phyloP scores from a whole-genome alignment of 2,113 vertebrate species.

The Paramormyrops kingsleyae region DNA sequence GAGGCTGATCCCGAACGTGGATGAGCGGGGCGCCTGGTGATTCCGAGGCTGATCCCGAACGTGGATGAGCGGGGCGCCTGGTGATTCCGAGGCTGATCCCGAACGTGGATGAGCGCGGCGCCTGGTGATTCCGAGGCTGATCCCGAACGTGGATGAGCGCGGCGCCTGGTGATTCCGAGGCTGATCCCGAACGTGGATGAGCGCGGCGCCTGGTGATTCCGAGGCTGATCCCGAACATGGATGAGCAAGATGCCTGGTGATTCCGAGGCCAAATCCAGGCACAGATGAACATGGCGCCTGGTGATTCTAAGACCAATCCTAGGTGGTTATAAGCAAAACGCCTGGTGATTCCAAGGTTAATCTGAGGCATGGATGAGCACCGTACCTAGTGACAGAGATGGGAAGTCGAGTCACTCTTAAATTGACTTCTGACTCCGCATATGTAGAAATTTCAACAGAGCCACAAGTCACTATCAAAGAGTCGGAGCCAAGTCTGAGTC shows the following conservation, averaged over 20 bases:
- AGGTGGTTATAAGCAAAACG: neutral
- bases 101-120: too few species aligned
- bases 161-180: neutral
- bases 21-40: too few species aligned
- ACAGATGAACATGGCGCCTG: neutral
- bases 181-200: neutral
- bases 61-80: too few species aligned
- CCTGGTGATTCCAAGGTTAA: neutral
- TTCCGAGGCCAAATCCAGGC: too few species aligned
- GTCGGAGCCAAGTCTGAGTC: too few species aligned
- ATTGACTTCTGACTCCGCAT: too few species aligned
- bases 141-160: neutral
- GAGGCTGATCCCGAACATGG: neutral
- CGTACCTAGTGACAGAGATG: neutral
- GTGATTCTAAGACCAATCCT: neutral
- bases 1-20: neutral
- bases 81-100: neutral
- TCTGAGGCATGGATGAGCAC: neutral
- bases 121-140: neutral
- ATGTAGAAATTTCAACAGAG: too few species aligned
- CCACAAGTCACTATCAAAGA: too few species aligned
- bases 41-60: neutral
- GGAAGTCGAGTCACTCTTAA: too few species aligned
- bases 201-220: neutral
- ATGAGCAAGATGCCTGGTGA: neutral